Base-by-base conservation (phyloP, 2,113 vertebrate species). In the Pluvialis apricaria region DNA sequence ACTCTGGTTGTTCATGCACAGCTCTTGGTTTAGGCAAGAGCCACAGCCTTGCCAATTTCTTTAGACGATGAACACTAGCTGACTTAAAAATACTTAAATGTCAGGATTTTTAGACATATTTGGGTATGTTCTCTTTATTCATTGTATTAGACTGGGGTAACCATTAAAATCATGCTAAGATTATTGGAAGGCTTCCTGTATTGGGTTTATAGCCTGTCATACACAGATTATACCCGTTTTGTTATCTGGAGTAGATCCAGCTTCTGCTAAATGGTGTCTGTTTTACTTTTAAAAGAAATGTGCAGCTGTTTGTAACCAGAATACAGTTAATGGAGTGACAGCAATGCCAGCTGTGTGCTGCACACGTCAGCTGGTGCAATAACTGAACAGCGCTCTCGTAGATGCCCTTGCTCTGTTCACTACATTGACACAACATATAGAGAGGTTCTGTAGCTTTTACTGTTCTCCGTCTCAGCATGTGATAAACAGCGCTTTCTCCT, bases 261-360 rank as follows among this genome's bases (percentile, higher is more conserved):
- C 44, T 92, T 78, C 71, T 5, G 1, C 83, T 94, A 81, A 96
- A 72, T 71, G 66, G 32, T 90, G 73, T 70, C 93, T 96, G 25
- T 72, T 94, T 91, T 55, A 32, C 76, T 90, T 92, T 65, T 66
- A 17, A 69, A 71, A 84, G 47, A 69, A 88, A 54, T 45, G 60
- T 61, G 69, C 92, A 96, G 91, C 89, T 96, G 86, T 96, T 92
- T 86, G 82, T 93, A 84, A 60, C 38, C 77, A 89, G 86, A 91
- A 61, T 42, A 21, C 61, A 28, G 69, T 89, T 71, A 10, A 86
- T 85, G 77, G 86, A 76, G 77, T 60, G 89, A 42, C 86, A 87
- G 69, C 0, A 2, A 24, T 89, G n/a, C 65, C 95, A 92, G 92
- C 78, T 92, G 85, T 71, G 70, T 68, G 73, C 83, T 77, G 55